Percentiles rank a stretch among this genome's conserved stretches.
These are phyloP conservation scores for Deilephila elpenor DNA, from an alignment of 2,888 invertebrate genomes.

Conservation along the genomic window DNA sequence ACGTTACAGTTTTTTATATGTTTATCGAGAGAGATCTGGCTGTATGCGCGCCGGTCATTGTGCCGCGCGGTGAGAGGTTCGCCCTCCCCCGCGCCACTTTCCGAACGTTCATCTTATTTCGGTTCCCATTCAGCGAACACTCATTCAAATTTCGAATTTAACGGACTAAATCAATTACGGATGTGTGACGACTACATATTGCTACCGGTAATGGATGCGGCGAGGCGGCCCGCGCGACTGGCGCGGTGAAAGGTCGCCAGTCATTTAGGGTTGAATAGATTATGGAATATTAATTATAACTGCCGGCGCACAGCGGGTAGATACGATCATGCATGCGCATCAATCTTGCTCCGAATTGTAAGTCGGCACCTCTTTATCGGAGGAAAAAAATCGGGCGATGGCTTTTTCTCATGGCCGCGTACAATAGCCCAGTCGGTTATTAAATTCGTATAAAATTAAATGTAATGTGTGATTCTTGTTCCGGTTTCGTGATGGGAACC, in stretches of 20 bases:
- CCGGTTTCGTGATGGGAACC: conserved; percentile 81
- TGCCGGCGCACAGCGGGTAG: conserved; percentile 72
- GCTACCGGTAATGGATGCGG: conserved; percentile 65
- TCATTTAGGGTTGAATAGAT: conserved; percentile 71
- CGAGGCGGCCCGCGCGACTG: conserved; percentile 42
- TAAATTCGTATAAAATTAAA: conserved; percentile 85
- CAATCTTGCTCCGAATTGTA: conserved; percentile 76
- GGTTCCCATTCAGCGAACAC: conserved; percentile 69
- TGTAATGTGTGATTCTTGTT: conserved; percentile 83
- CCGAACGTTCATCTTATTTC: conserved; percentile 74
- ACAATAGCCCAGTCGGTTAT: conserved; percentile 82
- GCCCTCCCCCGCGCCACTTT: conserved; percentile 31
- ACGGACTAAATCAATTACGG: conserved; percentile 78
- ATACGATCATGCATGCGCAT: conserved; percentile 74
- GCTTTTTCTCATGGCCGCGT: conserved; percentile 76
- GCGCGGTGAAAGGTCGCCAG: conserved; percentile 57
- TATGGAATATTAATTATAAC: conserved; percentile 80
- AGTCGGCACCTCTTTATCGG: conserved; percentile 83
- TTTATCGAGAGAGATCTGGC: conserved; percentile 81
- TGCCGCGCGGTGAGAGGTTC: conserved; percentile 69
- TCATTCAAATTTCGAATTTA: conserved; percentile 81
- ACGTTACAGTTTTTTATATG: conserved; percentile 70
- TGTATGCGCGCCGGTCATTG: conserved; percentile 78
- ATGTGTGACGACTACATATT: conserved; percentile 73
- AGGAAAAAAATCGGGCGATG: conserved; percentile 71